Evolutionary conservation across 2,113 vertebrate species (phyloP).

Genomic region (Varanus komodoensis): DNA sequence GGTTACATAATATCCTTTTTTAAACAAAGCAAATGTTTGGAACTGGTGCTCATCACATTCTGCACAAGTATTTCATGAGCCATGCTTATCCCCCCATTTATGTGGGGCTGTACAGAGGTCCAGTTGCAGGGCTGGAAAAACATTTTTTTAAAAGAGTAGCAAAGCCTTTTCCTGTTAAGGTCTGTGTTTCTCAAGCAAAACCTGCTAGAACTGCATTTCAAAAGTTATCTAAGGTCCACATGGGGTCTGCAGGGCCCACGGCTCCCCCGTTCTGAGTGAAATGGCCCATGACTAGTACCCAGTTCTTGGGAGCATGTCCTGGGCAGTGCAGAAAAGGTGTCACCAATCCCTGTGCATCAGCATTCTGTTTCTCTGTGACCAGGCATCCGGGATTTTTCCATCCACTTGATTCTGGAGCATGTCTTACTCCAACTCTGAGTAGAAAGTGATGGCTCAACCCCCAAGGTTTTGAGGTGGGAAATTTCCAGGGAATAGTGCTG

Average conservation of each 20-base stretch:
- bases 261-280: background rate
- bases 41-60: background rate
- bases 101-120: background rate
- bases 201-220: background rate
- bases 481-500: background rate
- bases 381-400: background rate
- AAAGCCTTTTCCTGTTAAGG: background rate
- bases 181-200: background rate
- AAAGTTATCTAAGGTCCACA: background rate
- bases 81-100: background rate
- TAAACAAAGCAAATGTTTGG: background rate
- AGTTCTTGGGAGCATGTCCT: background rate
- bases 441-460: background rate
- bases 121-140: background rate
- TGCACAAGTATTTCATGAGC: background rate
- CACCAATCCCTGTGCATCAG: background rate
- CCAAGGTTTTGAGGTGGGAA: background rate
- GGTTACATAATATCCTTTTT: background rate
- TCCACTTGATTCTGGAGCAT: background rate
- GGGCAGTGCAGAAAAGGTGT: background rate
- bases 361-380: background rate
- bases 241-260: background rate
- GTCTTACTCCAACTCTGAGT: background rate
- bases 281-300: no score
- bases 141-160: background rate